Base-by-base conservation (phyloP, 2,113 vertebrate genomes). In the Thamnaconus septentrionalis region DNA sequence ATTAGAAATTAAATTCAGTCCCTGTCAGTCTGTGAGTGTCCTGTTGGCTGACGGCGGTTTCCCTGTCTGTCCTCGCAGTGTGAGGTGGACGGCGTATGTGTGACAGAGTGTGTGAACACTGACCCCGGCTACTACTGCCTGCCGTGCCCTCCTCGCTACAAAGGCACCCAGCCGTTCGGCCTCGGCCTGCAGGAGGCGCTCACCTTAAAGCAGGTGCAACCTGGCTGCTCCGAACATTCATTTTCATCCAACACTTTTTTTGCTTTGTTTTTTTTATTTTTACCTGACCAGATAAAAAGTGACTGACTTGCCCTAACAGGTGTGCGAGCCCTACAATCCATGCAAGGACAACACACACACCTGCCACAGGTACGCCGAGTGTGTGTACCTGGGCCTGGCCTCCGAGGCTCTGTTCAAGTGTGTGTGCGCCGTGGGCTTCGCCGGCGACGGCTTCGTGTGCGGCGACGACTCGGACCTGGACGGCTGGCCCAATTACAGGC, bases 371-470 rank as follows among this genome's bases (percentile, higher is more conserved):
- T 95, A 97, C 6, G 95, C 97, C 84, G 96, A 94, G 74, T 99
- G 97, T 81, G 95, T 96, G 85, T 99, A 99, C 85, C 92, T 99
- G 85, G 96, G 97, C 47, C 89, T 96, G 76, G 97, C 92, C 86
- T 95, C 94, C 0, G 97, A 99, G 45, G 92, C 95, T 66, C 96
- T 99, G 97, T 98, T 91, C 90, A 96, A 95, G 63, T 99, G 97
- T 4, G 96, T 98, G 84, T 99, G 97, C 88, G 97, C 88, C 81
- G 97, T 96, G n/a, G 97, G 97, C 18, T 99, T 96, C 7, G 97
- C 97, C 0, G 97, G 97, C 47, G 98, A 99, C 0, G 97, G 97
- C 50, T 88, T 91, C 41, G 98, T 99, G 76, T 99, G 97, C 0
- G 96, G 96, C 71, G 97, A 97, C 85, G 97, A 99, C 79, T 93